A percentile compares a stretch with the other conserved stretches of the same genome.
These are phyloP conservation scores for Myripristis murdjan DNA, from an alignment of 2,797 vertebrate genomes.

Conservation along the genomic window DNA sequence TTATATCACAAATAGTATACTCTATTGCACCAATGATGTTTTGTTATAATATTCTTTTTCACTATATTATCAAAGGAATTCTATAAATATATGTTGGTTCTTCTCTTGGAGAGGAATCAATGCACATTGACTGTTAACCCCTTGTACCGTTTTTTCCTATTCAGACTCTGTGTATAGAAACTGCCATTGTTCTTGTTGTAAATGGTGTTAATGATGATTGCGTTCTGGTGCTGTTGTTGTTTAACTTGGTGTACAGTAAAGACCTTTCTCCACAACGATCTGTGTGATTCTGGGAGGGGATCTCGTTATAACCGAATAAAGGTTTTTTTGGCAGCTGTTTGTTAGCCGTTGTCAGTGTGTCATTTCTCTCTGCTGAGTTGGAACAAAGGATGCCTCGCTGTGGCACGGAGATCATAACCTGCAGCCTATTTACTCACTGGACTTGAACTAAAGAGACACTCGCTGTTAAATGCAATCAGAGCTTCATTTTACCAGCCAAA, in stretches of 20 bases:
- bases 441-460: too few species aligned
- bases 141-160: constrained; percentile 66
- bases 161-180: constrained; percentile 75
- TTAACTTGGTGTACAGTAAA: constrained; percentile 77
- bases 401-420: too few species aligned
- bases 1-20: constrained; percentile 66
- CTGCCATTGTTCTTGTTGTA: constrained; percentile 83
- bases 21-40: constrained; percentile 69
- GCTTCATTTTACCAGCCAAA: too few species aligned
- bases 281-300: constrained; percentile 63
- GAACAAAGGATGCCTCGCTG: too few species aligned
- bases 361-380: constrained; percentile 4
- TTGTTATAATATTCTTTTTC: constrained; percentile 69
- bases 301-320: constrained; percentile 82
- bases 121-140: constrained; percentile 85
- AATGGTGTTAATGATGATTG: constrained; percentile 79
- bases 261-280: constrained; percentile 56
- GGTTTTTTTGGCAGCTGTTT: constrained; percentile 85
- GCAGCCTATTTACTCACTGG: too few species aligned
- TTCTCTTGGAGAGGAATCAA: constrained; percentile 66
- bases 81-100: constrained; percentile 66
- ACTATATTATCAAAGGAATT: constrained; percentile 66
- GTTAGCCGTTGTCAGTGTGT: constrained; percentile 67
- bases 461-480: too few species aligned
- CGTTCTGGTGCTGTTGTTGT: constrained; percentile 85